A percentile compares a stretch with the other conserved stretches of the same genome.
Conservation (phyloP, 2,113 vertebrate genomes). For the Pollachius pollachius region DNA sequence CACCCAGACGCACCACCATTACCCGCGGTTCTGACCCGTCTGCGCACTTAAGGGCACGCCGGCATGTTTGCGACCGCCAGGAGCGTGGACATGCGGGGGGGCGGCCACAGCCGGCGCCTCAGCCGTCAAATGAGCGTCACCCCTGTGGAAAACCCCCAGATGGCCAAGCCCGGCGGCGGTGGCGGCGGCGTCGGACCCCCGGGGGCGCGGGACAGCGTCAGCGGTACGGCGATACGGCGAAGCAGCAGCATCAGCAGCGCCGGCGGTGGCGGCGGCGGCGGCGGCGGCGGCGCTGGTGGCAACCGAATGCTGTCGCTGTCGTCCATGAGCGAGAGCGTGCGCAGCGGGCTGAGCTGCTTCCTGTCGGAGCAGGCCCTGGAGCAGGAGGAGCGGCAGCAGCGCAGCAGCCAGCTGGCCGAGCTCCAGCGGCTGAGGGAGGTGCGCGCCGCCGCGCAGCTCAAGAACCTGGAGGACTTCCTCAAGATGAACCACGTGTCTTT, state of each 20-base stretch:
- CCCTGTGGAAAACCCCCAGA: conserved; percentile 57
- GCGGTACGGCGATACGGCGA: conserved; percentile 48
- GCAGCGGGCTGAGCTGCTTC: conserved; percentile 83
- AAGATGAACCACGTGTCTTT: conserved; percentile 87
- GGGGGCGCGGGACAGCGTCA: conserved; percentile 30
- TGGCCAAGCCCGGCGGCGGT: conserved; percentile 54
- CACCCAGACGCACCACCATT: not conserved
- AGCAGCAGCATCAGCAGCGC: conserved; percentile 66
- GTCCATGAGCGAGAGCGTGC: conserved; percentile 84
- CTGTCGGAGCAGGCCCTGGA: conserved; percentile 84
- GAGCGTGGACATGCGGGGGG: conserved; percentile 47
- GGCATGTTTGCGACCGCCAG: conserved; percentile 61
- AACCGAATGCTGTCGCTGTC: conserved; percentile 85
- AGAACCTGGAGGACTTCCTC: conserved; percentile 91
- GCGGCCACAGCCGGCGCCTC: conserved; percentile 16
- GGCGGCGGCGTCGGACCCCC: conserved; percentile 37
- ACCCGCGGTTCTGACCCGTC: not conserved
- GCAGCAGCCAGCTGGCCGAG: conserved; percentile 74
- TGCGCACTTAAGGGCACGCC: not conserved
- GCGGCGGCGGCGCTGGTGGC: conserved; percentile 35
- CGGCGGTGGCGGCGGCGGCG: conserved; percentile 30
- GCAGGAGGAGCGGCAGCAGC: conserved; percentile 76
- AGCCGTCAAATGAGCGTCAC: conserved; percentile 45
- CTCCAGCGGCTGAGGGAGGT: conserved; percentile 83
- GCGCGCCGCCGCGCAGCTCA: conserved; percentile 82